A percentile compares a stretch with the other conserved stretches of the same genome.
phyloP scores from a whole-genome alignment of 1,140 invertebrate genomes.

The Neotoxoptera formosana region DNA sequence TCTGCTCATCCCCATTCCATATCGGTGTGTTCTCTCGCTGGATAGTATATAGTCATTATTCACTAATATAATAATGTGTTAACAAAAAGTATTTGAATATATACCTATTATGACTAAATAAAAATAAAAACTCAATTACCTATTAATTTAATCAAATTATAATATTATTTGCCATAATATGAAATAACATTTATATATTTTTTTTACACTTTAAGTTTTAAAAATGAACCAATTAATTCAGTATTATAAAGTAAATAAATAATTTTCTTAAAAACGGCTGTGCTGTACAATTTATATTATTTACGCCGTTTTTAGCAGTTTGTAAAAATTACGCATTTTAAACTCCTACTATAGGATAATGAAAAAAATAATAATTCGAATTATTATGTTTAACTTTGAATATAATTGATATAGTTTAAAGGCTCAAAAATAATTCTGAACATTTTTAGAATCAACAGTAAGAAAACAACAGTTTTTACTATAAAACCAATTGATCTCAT shows the following conservation, averaged over 20 bases:
- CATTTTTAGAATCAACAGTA: neutral
- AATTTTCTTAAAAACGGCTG: neutral
- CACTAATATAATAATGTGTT: no score
- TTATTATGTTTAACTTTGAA: no score
- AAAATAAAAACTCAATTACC: no score
- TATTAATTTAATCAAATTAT: no score
- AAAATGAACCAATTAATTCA: neutral
- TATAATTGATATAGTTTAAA: no score
- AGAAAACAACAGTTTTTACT: neutral
- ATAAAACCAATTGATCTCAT: neutral
- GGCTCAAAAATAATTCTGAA: neutral
- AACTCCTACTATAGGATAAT: neutral
- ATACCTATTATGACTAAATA: no score
- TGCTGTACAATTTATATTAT: neutral
- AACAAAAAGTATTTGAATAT: no score
- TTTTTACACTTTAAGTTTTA: no score
- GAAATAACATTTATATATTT: neutral
- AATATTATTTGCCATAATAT: neutral
- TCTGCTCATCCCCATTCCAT: no score
- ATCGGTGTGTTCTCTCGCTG: no score
- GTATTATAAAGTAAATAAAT: neutral
- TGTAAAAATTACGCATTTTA: neutral
- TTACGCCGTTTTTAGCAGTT: neutral
- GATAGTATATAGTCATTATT: no score
- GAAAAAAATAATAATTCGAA: no score